These are phyloP conservation scores for Bombus waltoni DNA, from an alignment of 1,140 invertebrate species.

Conservation along the genomic window DNA sequence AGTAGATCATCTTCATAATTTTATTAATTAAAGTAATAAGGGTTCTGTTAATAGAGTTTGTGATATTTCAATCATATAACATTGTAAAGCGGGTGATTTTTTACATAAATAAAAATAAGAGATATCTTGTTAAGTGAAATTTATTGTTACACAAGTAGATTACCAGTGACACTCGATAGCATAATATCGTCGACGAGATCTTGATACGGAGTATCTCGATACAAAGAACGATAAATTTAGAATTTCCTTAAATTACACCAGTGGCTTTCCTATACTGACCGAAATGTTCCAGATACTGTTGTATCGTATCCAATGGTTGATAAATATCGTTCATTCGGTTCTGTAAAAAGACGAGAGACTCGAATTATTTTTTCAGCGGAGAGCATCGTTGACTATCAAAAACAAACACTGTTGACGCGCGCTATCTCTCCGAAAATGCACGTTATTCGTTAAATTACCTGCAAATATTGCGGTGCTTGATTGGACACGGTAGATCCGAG, in stretches of 20 bases:
- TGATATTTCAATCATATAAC: neutral
- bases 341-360: conserved; percentile 83
- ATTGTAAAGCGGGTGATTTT: too few species aligned
- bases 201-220: neutral
- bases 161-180: too few species aligned
- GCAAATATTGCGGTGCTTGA: conserved; percentile 85
- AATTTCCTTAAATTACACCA: conserved; percentile 77
- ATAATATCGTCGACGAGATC: neutral
- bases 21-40: too few species aligned
- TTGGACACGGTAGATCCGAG: conserved; percentile 89
- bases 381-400: too few species aligned
- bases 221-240: neutral
- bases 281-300: conserved; percentile 98
- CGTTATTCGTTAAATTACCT: conserved; percentile 74
- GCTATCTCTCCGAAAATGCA: neutral
- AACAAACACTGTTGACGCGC: too few species aligned
- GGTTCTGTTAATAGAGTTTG: too few species aligned
- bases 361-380: neutral
- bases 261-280: conserved; percentile 92
- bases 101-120: neutral
- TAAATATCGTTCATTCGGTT: conserved; percentile 93
- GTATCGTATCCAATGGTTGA: conserved; percentile 94
- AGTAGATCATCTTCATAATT: too few species aligned
- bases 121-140: neutral
- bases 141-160: neutral